Evolutionary conservation across 2,113 vertebrate species (phyloP).

Genomic region (Petaurus breviceps): DNA sequence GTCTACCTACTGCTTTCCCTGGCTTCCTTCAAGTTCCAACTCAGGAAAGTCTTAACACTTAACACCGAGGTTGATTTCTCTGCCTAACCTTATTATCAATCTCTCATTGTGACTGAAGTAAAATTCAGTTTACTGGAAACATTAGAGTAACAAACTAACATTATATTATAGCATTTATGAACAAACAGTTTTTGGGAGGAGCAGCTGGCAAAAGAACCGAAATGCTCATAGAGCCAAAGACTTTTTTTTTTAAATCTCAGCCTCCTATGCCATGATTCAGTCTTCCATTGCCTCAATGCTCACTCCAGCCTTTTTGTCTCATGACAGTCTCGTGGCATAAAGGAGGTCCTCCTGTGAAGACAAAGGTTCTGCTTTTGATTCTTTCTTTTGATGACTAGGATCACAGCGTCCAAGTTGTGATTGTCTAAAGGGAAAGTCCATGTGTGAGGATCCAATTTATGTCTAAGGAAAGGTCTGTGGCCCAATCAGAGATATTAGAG

Average conservation of each 20-base stretch:
- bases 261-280: background rate
- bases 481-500: too few species aligned
- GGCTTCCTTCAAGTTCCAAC: background rate
- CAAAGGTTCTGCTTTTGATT: background rate
- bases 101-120: background rate
- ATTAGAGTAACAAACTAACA: background rate
- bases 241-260: background rate
- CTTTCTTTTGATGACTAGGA: background rate
- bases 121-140: background rate
- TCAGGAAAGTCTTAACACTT: background rate
- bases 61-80: background rate
- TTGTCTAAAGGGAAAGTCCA: too few species aligned
- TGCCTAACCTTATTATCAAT: background rate
- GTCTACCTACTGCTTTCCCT: background rate
- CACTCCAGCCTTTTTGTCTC: background rate
- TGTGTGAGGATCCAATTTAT: too few species aligned
- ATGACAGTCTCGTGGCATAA: background rate
- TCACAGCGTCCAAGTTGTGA: background rate
- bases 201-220: background rate
- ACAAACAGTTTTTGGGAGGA: background rate
- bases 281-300: background rate
- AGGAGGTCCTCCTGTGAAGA: background rate
- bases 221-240: background rate
- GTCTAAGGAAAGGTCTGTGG: too few species aligned
- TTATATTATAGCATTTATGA: background rate